A percentile compares a stretch with the other conserved stretches of the same genome.
phyloP scores from a whole-genome alignment of 1,140 invertebrate species.

The Lutraria rhynchaena region DNA sequence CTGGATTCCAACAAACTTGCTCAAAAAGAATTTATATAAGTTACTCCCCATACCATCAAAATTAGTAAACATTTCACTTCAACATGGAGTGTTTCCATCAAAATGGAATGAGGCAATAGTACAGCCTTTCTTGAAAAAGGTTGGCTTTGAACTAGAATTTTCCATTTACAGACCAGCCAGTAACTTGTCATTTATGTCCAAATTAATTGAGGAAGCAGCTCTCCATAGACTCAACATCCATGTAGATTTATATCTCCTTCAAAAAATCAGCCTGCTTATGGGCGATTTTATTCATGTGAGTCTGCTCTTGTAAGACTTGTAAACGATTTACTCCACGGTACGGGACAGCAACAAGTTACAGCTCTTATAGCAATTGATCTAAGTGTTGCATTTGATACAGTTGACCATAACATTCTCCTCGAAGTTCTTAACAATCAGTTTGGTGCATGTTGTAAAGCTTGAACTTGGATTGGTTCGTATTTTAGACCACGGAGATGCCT shows the following conservation, averaged over 20 bases:
- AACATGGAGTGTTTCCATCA: background rate
- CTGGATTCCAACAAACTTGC: no score
- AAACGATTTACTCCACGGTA: conserved; percentile 1
- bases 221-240: no score
- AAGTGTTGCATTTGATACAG: background rate
- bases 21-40: conserved; percentile 7
- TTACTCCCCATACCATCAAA: background rate
- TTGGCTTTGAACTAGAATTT: conserved; percentile 16
- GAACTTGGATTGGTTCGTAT: conserved; percentile 14
- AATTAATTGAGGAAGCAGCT: no score
- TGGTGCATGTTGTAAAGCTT: background rate
- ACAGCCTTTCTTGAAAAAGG: conserved; percentile 4
- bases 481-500: background rate
- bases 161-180: background rate
- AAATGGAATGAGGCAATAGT: conserved; percentile 9
- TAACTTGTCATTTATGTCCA: no score
- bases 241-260: background rate
- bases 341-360: no score
- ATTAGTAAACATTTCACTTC: conserved; percentile 1
- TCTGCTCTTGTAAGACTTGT: conserved; percentile 2
- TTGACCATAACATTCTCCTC: no score
- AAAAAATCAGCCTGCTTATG: no score
- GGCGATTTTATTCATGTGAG: conserved; percentile 4
- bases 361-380: background rate
- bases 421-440: no score